Evolutionary conservation across 2,113 vertebrate genomes (phyloP).

Genomic region (Tragelaphus scriptus): DNA sequence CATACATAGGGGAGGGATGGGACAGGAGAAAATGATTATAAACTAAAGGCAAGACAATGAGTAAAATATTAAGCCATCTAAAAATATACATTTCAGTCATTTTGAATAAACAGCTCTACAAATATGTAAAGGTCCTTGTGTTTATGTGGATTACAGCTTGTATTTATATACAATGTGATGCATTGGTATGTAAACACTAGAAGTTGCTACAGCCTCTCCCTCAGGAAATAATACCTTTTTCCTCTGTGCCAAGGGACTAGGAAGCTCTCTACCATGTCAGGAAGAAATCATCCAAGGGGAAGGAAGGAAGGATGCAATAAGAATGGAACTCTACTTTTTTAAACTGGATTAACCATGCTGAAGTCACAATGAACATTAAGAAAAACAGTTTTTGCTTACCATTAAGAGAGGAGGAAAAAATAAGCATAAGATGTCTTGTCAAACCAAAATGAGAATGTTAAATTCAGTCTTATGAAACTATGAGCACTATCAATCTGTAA

Average conservation of each 20-base stretch:
- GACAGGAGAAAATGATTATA: background rate
- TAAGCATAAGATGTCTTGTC: background rate
- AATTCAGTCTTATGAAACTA: background rate
- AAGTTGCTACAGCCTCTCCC: background rate
- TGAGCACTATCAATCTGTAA: background rate
- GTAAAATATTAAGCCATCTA: background rate
- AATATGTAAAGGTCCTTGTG: background rate
- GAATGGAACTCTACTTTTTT: background rate
- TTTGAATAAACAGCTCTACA: background rate
- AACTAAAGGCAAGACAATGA: background rate
- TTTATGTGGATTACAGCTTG: background rate
- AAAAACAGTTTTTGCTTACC: background rate
- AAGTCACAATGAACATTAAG: background rate
- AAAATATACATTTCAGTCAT: background rate
- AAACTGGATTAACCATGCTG: background rate
- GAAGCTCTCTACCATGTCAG: background rate
- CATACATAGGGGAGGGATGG: accelerated
- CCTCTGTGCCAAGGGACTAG: background rate
- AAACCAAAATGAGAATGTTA: background rate
- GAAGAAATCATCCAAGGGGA: background rate
- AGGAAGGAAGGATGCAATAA: background rate
- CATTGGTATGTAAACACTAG: background rate
- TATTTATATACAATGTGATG: background rate
- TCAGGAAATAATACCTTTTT: background rate
- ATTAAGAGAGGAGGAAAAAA: background rate